These are phyloP conservation scores for Setipinna tenuifilis DNA, from an alignment of 2,797 vertebrate species.

Conservation along the genomic window DNA sequence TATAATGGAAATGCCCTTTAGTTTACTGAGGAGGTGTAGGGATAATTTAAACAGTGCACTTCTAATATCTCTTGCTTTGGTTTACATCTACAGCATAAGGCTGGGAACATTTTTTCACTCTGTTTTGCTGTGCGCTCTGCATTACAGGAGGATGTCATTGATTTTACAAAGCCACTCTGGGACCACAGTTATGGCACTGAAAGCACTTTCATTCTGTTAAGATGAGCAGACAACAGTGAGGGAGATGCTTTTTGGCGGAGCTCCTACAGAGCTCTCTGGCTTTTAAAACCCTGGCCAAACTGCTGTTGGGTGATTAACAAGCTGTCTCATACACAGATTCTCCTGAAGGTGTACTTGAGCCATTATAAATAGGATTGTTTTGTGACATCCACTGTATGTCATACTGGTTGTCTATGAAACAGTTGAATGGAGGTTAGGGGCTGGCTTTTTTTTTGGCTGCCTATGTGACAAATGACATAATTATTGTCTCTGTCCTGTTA, in stretches of 20 bases:
- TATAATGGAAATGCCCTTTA: not conserved
- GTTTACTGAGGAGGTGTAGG: not conserved
- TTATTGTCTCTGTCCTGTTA: not conserved
- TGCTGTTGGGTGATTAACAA: not conserved
- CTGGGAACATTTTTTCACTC: not conserved
- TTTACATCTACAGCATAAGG: not conserved
- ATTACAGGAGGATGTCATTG: not conserved
- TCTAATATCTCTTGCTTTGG: not conserved
- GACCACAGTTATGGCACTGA: not conserved
- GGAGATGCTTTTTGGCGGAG: not conserved
- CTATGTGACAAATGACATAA: not conserved
- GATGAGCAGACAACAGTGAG: not conserved
- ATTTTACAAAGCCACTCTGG: slow-evolving; percentile 6
- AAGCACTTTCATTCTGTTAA: not conserved
- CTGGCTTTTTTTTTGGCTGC: not conserved
- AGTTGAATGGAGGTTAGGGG: not conserved
- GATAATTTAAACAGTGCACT: not conserved
- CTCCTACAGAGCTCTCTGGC: not conserved
- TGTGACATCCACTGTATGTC: not conserved
- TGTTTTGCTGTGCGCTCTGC: not conserved
- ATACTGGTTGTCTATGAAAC: not conserved
- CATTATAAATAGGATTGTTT: not conserved
- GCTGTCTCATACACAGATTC: slow-evolving; percentile 3
- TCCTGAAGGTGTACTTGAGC: not conserved
- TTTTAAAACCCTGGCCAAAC: slow-evolving; percentile 4